Evolutionary conservation across 2,113 vertebrate genomes (phyloP), one percentile per base, ranked within the genome.

Genomic region (Cyanoderma ruficeps): DNA sequence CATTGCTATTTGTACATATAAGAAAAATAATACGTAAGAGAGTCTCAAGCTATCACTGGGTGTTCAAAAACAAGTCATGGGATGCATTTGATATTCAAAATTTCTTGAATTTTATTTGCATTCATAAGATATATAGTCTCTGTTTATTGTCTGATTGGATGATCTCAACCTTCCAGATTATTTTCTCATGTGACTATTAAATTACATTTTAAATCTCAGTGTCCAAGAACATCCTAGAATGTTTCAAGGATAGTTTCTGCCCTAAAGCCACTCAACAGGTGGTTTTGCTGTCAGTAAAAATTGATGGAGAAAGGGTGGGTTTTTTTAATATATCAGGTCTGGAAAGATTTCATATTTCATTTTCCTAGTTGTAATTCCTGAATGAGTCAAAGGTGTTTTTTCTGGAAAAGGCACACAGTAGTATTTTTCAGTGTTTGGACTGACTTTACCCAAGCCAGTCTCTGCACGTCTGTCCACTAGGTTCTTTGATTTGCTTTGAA

Each of bases 41-140:
- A 65, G 9, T 96, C 55, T 90, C 44, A 55, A 33, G 39, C 47
- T 80, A 70, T 56, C 39, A 2, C 46, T 80, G 22, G 5, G 19
- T 80, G 64, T 83, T 90, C 50, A 93, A 85, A 96, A 96, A 39
- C 71, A 96, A 90, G 63, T 67, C 35, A 83, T 46, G 18, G 53
- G 10, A 74, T 59, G 19, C 37, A 88, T 83, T 77, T 93, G 78
- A 90, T 90, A 91, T 77, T 94, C 67, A 95, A 77, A 96, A 89
- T 88, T 94, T 70, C 30, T 90, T 80, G 64, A 76, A 89, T 94
- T 92, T 90, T 84, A 75, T 94, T 95, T 92, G 69, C 68, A 94
- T 89, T 89, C 42, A 35, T 79, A 87, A 89, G 41, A 78, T 39
- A 56, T 9, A 41, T 39, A 82, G 46, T 9, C 10, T 37, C 17